phyloP scores from a whole-genome alignment of 2,888 invertebrate species.

The Mesorhabditis sp. region DNA sequence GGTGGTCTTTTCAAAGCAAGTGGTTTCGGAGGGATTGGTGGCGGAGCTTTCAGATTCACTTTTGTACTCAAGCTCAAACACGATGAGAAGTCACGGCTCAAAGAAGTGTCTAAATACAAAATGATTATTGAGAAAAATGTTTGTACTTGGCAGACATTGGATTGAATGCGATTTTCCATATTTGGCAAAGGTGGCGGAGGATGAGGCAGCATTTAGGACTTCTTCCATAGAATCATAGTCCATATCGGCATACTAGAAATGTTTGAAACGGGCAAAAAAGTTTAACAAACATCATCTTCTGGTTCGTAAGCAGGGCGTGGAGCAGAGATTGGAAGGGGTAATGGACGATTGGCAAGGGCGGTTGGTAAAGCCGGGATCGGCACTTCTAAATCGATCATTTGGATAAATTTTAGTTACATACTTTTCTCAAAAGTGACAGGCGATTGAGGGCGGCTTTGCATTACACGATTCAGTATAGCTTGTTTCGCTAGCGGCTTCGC shows the following conservation, averaged over 20 bases:
- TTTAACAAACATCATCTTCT: background rate
- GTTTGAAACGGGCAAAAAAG: background rate
- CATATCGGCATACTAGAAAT: background rate
- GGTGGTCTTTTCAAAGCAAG: background rate
- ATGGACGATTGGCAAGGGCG: background rate
- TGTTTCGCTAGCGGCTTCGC: background rate
- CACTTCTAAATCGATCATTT: background rate
- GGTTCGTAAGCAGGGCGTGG: background rate
- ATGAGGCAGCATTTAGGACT: background rate
- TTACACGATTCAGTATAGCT: background rate
- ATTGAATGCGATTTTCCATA: background rate
- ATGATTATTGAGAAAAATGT: background rate
- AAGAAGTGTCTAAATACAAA: background rate
- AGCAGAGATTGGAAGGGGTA: constrained; percentile 2
- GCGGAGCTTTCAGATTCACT: background rate
- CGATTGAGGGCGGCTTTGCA: background rate
- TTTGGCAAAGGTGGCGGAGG: background rate
- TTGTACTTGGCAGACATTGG: background rate
- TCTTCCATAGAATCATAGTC: constrained; percentile 2
- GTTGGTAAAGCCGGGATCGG: background rate
- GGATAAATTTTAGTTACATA: background rate
- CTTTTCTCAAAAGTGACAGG: background rate
- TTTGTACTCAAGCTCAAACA: background rate
- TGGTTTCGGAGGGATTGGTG: background rate
- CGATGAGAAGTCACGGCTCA: constrained; percentile 5